Percentiles rank a stretch among this genome's conserved stretches.
Evolutionary conservation across 2,888 invertebrate species (phyloP).

Genomic region (Rhorus exstirpatorius): DNA sequence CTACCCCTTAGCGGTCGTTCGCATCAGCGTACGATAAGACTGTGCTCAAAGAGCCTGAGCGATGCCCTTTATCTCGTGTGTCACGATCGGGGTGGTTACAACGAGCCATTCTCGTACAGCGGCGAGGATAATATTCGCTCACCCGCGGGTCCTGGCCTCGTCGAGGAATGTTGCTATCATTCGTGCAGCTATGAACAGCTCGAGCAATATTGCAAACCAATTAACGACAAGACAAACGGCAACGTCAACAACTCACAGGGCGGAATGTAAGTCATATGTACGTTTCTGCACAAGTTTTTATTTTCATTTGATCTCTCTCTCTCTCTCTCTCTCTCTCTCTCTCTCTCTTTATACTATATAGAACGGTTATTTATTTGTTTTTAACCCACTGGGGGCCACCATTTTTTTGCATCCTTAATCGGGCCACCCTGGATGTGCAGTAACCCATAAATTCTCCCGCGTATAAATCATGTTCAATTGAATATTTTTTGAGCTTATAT

Average conservation of each 20-base stretch:
- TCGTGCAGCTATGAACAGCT: slow-evolving; percentile 80
- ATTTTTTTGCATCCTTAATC: no score
- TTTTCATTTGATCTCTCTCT: slow-evolving; percentile 18
- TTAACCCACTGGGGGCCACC: no score
- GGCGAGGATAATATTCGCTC: slow-evolving; percentile 73
- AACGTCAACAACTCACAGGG: slow-evolving; percentile 52
- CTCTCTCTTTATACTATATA: no score
- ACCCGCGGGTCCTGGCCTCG: slow-evolving; percentile 78
- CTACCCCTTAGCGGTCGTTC: slow-evolving; percentile 51
- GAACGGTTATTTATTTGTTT: no score
- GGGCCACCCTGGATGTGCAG: no score
- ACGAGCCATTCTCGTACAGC: slow-evolving; percentile 80
- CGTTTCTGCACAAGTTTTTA: slow-evolving; percentile 47
- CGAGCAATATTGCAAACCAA: slow-evolving; percentile 82
- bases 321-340: no score
- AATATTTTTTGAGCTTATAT: no score
- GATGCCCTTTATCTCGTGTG: slow-evolving; percentile 82
- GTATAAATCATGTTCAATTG: no score
- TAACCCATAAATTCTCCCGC: no score
- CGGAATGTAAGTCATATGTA: slow-evolving; percentile 78
- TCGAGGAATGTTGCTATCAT: slow-evolving; percentile 83
- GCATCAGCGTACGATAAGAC: slow-evolving; percentile 71
- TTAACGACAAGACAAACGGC: slow-evolving; percentile 61
- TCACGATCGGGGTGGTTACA: slow-evolving; percentile 79
- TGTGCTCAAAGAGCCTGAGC: slow-evolving; percentile 82